Base-by-base conservation (phyloP, 1,140 invertebrate genomes). In the Leptopilina clavipes region DNA sequence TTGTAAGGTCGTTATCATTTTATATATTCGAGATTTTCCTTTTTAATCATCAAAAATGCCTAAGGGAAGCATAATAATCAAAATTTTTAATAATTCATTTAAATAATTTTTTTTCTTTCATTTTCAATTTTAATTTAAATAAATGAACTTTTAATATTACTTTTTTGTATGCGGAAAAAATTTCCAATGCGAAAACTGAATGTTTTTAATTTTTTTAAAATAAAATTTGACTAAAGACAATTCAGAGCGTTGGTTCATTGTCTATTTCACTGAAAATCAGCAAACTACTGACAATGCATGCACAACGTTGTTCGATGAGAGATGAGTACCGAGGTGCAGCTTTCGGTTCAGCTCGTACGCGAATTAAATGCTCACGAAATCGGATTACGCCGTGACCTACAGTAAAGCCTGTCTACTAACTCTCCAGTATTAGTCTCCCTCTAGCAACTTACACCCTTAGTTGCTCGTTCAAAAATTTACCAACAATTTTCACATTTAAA, bases 291-390 rank as follows among this genome's bases (percentile, higher is more conserved):
- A 56, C 17, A 56, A 56, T 56, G 17, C 18, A 19, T 56, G 8
- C 17, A 56, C 18, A 17, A 22, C 18, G 17, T 56, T 56, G 48
- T 52, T 52, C 17, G 17, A 52, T 56, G 52, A 56, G 52, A 56
- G 52, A 56, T 9, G 52, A 56, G n/a, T 56, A 17, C 19, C 5
- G 37, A 19, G 52, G 52, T 19, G 14, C 44, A 45, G 44, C 44
- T 45, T 45, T 45, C 44, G 44, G 44, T 56, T 56, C 52, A 56
- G 52, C 52, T 56, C 52, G n/a, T 56, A 18, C 18, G n/a, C 52
- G 52, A 56, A 56, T 56, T 56, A 56, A n/a, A 56, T 56, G 18
- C 17, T 56, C 52, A 56, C 19, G 52, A 56, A 56, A 56, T 56
- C 52, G 52, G 52, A 56, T 56, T 56, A 56, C 18, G 52, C 52